A percentile compares a stretch with the other conserved stretches of the same genome.
Conservation (phyloP, 2,113 vertebrate genomes). For the Corythornis cristatus region DNA sequence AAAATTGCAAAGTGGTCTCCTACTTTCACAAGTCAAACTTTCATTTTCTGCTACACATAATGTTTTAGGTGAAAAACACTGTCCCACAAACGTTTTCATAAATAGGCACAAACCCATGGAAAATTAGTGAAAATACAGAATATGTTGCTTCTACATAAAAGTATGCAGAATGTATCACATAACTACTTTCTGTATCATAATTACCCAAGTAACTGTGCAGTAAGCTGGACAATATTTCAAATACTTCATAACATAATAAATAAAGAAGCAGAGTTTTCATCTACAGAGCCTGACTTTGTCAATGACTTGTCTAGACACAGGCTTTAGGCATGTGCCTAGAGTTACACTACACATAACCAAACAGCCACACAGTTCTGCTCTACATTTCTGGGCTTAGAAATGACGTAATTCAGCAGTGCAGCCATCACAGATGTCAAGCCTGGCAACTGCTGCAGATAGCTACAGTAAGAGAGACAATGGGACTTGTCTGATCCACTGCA, state of each 20-base stretch:
- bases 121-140: background rate
- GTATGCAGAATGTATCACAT: background rate
- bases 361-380: background rate
- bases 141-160: background rate
- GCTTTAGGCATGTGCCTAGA: background rate
- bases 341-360: background rate
- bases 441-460: constrained; percentile 48
- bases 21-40: background rate
- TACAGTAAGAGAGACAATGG: constrained; percentile 33
- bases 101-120: background rate
- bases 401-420: background rate
- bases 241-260: background rate
- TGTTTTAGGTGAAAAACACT: background rate
- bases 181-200: background rate
- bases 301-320: background rate
- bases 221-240: background rate
- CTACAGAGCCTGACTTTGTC: background rate
- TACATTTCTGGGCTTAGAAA: constrained; percentile 3
- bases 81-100: background rate
- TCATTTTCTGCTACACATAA: background rate
- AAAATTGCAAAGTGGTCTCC: background rate
- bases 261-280: background rate
- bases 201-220: background rate
- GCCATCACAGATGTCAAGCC: constrained; percentile 31
- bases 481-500: constrained; percentile 50